A percentile compares a stretch with the other conserved stretches of the same genome.
phyloP scores from a whole-genome alignment of 2,113 vertebrate species.

The Labeo catla region DNA sequence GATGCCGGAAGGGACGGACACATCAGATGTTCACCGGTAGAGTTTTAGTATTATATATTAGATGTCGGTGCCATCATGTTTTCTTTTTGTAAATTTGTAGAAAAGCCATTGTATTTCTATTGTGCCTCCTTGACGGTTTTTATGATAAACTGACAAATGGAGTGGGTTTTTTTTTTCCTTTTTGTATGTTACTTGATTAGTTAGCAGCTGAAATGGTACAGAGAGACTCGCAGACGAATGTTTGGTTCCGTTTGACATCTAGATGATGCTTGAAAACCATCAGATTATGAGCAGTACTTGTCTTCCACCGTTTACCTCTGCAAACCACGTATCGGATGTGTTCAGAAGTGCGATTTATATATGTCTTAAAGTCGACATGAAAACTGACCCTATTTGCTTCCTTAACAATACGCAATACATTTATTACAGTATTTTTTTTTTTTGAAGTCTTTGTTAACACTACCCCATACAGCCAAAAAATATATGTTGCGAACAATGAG shows the following conservation, averaged over 20 bases:
- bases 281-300: not conserved
- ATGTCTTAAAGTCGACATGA: not conserved
- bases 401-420: not conserved
- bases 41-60: slow-evolving; percentile 61
- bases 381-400: not conserved
- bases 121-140: slow-evolving; percentile 54
- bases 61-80: slow-evolving; percentile 57
- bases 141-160: slow-evolving; percentile 29
- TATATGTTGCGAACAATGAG: too few species aligned
- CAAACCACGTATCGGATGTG: not conserved
- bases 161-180: slow-evolving; percentile 15
- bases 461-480: not conserved
- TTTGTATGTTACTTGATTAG: slow-evolving; percentile 31
- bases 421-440: not conserved
- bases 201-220: slow-evolving; percentile 42
- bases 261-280: not conserved
- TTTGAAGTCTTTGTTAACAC: not conserved
- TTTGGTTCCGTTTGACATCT: not conserved
- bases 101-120: slow-evolving; percentile 61
- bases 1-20: not conserved
- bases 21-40: slow-evolving; percentile 62
- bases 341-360: not conserved
- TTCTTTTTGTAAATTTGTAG: slow-evolving; percentile 72
- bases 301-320: slow-evolving; percentile 22
- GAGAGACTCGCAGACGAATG: not conserved